These are phyloP conservation scores for Cheirogaleus major DNA, from an alignment of 2,797 vertebrate genomes.

Conservation along the genomic window DNA sequence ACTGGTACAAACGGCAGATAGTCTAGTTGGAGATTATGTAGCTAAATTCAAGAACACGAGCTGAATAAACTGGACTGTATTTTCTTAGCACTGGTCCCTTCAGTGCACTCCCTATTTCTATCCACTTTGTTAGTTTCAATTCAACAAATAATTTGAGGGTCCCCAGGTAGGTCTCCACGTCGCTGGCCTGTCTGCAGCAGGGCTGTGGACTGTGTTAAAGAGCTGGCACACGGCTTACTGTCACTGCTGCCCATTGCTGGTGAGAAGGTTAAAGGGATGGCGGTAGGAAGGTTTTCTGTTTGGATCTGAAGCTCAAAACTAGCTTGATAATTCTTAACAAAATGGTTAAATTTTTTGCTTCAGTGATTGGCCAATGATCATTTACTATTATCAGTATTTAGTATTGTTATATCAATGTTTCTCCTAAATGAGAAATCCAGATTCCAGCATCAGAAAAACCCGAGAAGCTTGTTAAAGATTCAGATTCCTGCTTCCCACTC, in stretches of 20 bases:
- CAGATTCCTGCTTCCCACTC: neutral
- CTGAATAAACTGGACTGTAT: neutral
- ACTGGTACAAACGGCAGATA: neutral
- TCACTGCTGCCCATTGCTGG: neutral
- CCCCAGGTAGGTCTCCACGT: neutral
- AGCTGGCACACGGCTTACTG: neutral
- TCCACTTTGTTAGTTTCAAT: neutral
- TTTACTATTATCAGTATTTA: neutral
- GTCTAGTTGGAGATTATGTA: neutral
- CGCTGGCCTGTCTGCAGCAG: neutral
- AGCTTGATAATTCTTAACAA: constrained; percentile 13
- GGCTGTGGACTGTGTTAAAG: neutral
- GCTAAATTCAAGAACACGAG: neutral
- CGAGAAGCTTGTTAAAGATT: neutral
- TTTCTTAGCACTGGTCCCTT: neutral
- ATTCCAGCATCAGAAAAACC: neutral
- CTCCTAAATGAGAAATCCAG: neutral
- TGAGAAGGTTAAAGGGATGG: neutral
- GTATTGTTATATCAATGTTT: neutral
- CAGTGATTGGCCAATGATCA: neutral
- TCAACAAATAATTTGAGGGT: neutral
- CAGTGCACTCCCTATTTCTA: neutral
- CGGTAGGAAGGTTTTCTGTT: neutral
- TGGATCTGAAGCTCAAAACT: neutral
- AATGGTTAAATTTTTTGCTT: neutral